Percentiles rank a stretch among this genome's conserved stretches.
Evolutionary conservation across 2,113 vertebrate species (phyloP).

Genomic region (Osmerus eperlanus): DNA sequence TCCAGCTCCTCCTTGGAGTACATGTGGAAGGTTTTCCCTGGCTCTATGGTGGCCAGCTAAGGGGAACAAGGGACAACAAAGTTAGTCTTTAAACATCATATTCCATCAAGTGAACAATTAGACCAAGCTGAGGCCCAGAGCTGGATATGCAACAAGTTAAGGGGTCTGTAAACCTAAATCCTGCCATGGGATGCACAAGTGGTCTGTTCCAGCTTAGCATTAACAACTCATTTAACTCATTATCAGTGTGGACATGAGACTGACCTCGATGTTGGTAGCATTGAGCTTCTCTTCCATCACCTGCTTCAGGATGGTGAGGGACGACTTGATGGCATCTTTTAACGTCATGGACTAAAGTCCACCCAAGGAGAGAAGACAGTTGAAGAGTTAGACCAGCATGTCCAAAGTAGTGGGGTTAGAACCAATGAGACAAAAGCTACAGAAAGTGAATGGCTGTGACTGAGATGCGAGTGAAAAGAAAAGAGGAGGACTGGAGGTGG

Average conservation of each 20-base stretch:
- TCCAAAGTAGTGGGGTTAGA: background rate
- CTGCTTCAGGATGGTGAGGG: slow-evolving; percentile 96
- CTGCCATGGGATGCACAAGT: too few species aligned
- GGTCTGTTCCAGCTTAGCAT: too few species aligned
- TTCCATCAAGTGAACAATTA: background rate
- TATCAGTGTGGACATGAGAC: background rate
- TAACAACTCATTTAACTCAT: too few species aligned
- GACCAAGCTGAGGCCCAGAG: background rate
- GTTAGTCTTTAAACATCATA: background rate
- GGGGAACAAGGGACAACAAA: background rate
- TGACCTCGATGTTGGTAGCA: slow-evolving; percentile 97
- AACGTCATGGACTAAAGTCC: slow-evolving; percentile 92
- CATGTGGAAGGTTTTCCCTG: slow-evolving; percentile 97
- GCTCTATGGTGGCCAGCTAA: slow-evolving; percentile 92
- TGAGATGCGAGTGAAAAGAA: background rate
- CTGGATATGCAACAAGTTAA: background rate
- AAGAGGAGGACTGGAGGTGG: background rate
- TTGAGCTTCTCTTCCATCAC: slow-evolving; percentile 99
- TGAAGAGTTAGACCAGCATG: too few species aligned
- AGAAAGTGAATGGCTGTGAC: background rate
- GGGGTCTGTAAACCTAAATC: too few species aligned
- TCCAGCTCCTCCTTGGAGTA: slow-evolving; percentile 97
- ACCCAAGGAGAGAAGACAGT: background rate
- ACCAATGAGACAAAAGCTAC: background rate
- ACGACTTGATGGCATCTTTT: slow-evolving; percentile 98